A percentile compares a stretch with the other conserved stretches of the same genome.
Conservation (phyloP, 2,113 vertebrate genomes). For the Corythaixoides concolor region DNA sequence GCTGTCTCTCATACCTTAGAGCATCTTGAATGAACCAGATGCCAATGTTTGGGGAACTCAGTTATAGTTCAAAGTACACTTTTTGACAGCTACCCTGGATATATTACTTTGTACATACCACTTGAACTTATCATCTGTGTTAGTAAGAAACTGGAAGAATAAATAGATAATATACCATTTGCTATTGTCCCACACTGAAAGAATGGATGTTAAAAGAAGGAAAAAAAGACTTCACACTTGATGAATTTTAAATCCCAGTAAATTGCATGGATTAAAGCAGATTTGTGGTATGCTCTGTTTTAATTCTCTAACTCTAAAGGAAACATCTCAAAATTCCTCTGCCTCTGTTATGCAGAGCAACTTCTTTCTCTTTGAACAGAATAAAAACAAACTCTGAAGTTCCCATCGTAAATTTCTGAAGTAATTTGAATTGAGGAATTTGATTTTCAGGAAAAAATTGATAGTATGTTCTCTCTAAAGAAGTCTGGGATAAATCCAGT, state of each 20-base stretch:
- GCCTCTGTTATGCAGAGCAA: neutral
- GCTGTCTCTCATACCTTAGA: neutral
- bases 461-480: neutral
- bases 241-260: neutral
- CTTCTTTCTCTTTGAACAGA: neutral
- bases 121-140: neutral
- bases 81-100: accelerated
- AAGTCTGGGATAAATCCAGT: neutral
- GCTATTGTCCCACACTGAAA: neutral
- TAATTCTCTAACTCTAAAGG: neutral
- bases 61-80: neutral
- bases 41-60: neutral
- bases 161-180: neutral
- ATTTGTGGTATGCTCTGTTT: neutral
- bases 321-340: neutral
- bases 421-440: neutral
- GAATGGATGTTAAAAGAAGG: accelerated
- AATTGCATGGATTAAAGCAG: neutral
- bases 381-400: neutral
- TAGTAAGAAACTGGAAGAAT: neutral
- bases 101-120: neutral
- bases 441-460: neutral
- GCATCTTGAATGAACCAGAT: neutral
- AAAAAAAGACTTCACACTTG: neutral
- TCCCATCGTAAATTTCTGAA: neutral